Evolutionary conservation across 2,888 invertebrate species (phyloP).

Genomic region (Eurytoma adleriae): DNA sequence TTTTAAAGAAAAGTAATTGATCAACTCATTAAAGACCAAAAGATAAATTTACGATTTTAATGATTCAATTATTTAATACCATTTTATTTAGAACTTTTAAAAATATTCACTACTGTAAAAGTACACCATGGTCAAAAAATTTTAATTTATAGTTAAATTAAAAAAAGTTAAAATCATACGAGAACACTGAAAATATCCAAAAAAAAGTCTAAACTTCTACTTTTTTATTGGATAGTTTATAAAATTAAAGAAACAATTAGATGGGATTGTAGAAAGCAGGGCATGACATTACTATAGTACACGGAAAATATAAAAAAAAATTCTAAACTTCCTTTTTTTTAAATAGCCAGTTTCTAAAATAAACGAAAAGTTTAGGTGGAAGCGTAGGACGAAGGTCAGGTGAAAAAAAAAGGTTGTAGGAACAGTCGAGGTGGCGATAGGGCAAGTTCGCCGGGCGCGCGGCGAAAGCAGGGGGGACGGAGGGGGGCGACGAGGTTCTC

Average conservation of each 20-base stretch:
- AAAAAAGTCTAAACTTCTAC: too few species aligned
- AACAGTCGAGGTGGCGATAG: background rate
- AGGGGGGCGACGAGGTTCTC: conserved; percentile 7
- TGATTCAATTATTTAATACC: too few species aligned
- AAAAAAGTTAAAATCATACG: background rate
- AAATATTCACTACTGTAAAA: too few species aligned
- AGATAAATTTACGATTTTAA: too few species aligned
- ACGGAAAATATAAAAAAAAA: background rate
- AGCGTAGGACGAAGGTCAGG: conserved; percentile 13
- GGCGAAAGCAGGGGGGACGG: background rate
- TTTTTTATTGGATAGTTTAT: too few species aligned
- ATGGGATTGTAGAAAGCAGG: conserved; percentile 11
- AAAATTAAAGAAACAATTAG: conserved; percentile 21
- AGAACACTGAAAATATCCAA: background rate
- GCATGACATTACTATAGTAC: too few species aligned
- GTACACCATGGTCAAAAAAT: too few species aligned
- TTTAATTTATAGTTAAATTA: conserved; percentile 32
- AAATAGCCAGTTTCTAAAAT: conserved; percentile 13
- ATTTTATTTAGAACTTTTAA: too few species aligned
- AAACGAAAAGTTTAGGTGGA: conserved; percentile 28
- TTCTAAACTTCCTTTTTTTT: too few species aligned
- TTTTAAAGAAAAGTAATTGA: too few species aligned
- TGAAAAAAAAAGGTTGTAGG: background rate
- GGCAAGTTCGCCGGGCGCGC: too few species aligned
- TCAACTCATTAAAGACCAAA: too few species aligned